Evolutionary conservation across 35 echinoderm and acorn worm genomes (phyloP).

Genomic region (Strongylocentrotus purpuratus): DNA sequence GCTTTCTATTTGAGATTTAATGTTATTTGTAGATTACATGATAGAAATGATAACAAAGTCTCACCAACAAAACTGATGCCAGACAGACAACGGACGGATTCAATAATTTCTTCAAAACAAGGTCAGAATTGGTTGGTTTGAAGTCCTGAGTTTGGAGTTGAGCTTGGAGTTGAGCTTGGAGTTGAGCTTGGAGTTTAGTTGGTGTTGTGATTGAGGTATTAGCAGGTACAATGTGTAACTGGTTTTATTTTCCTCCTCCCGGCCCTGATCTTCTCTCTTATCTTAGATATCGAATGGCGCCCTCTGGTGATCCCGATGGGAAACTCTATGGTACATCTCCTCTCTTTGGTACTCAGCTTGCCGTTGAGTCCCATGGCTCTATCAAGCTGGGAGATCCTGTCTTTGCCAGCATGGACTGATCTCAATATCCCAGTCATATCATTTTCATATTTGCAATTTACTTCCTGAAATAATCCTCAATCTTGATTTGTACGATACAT

Average conservation of each 20-base stretch:
- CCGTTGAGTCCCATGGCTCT: not conserved
- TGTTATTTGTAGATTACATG: too few relatives aligned
- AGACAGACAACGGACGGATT: too few relatives aligned
- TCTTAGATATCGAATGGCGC: not conserved
- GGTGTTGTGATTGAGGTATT: too few relatives aligned
- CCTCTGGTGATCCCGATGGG: not conserved
- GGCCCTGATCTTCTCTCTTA: not conserved
- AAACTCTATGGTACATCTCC: not conserved
- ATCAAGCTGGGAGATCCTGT: slow-evolving; percentile 32
- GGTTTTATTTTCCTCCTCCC: not conserved
- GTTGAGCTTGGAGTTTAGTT: too few relatives aligned
- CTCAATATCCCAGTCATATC: not conserved
- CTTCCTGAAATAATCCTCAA: not conserved
- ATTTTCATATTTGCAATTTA: not conserved
- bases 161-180: too few relatives aligned
- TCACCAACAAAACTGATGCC: too few relatives aligned
- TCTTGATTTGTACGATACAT: too few relatives aligned
- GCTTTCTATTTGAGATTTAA: too few relatives aligned
- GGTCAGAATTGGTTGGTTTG: too few relatives aligned
- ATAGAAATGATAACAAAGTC: too few relatives aligned
- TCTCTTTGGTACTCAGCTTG: slow-evolving; percentile 26
- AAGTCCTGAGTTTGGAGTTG: too few relatives aligned
- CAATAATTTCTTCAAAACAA: too few relatives aligned
- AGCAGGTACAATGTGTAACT: not conserved
- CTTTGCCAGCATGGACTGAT: slow-evolving; percentile 28